These are phyloP conservation scores for Anomalospiza imberbis DNA, from an alignment of 2,797 vertebrate genomes.

Conservation along the genomic window DNA sequence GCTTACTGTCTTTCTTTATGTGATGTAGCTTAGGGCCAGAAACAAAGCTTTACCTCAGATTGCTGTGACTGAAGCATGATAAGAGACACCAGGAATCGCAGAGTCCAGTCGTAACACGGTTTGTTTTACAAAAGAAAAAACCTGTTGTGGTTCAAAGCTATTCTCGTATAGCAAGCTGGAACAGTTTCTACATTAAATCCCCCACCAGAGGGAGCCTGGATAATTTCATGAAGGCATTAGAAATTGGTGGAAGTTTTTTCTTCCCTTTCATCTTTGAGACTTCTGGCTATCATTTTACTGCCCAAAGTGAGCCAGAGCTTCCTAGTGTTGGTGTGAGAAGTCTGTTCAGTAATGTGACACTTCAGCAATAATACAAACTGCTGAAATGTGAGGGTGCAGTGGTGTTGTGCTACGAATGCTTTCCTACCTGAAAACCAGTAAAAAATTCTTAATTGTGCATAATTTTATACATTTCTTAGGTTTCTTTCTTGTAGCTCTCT, in stretches of 20 bases:
- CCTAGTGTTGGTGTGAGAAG: background rate
- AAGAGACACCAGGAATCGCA: background rate
- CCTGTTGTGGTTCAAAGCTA: background rate
- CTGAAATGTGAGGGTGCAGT: background rate
- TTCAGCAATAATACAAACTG: background rate
- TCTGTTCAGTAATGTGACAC: rapidly evolving
- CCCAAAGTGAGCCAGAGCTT: background rate
- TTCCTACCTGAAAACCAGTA: background rate
- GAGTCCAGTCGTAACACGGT: background rate
- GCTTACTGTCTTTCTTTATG: background rate
- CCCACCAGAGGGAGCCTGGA: conserved; percentile 57
- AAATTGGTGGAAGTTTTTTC: background rate
- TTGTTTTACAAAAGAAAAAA: background rate
- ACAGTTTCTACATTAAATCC: background rate
- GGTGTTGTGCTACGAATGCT: background rate
- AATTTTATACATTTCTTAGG: background rate
- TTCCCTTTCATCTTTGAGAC: background rate
- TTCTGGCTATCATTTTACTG: background rate
- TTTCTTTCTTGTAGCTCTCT: background rate
- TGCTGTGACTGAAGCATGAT: background rate
- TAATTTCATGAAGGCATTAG: background rate
- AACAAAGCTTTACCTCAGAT: background rate
- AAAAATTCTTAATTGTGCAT: background rate
- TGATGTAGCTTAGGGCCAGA: background rate
- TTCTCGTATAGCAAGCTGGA: background rate